Evolutionary conservation across 2,113 vertebrate species (phyloP), one percentile per base, ranked within the genome.

Genomic region (Gavia stellata): DNA sequence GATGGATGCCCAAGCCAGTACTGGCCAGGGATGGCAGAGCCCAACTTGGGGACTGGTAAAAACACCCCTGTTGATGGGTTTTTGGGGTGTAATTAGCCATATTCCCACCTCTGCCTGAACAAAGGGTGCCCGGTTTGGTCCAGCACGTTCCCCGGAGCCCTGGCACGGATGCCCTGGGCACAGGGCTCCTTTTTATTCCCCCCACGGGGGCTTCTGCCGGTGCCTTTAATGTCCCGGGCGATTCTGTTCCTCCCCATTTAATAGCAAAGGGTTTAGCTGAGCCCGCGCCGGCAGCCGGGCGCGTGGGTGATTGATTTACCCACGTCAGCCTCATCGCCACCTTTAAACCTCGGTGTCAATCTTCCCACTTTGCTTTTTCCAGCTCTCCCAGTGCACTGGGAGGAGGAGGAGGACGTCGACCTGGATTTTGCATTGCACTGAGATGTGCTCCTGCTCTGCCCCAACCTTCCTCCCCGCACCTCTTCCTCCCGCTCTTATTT

Each of bases 181-280:
- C 4, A 9, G 10, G 6, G 38, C 4, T 18, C 31, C 33, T 77
- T 36, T 44, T 17, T 12, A 12, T 47, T 34, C 11, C 61, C 53
- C 16, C 34, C 1, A 1, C 0, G 10, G 33, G 7, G 19, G 4
- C 8, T 67, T 56, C 33, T 89, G 53, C 26, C 1, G 0, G 10
- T 24, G 56, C 34, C 66, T 74, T 7, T 29, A 15, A 6, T 31
- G 52, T 79, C 38, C 55, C 6, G 2, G 29, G 5, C 3, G 38
- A 21, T 56, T 31, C 19, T 16, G 40, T 20, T 5, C 19, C 9
- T 9, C 7, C 9, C 7, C 4, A 1, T 34, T 42, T 26, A 15
- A 6, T 1, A 23, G 71, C 33, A 3, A 8, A 34, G 33, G 52
- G 29, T 9, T 59, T 42, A 25, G 49, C 59, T 0, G 12, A 62